Evolutionary conservation across 1,140 invertebrate species (phyloP), one percentile per base, ranked within the genome.

Genomic region (Heliothis subflexa): DNA sequence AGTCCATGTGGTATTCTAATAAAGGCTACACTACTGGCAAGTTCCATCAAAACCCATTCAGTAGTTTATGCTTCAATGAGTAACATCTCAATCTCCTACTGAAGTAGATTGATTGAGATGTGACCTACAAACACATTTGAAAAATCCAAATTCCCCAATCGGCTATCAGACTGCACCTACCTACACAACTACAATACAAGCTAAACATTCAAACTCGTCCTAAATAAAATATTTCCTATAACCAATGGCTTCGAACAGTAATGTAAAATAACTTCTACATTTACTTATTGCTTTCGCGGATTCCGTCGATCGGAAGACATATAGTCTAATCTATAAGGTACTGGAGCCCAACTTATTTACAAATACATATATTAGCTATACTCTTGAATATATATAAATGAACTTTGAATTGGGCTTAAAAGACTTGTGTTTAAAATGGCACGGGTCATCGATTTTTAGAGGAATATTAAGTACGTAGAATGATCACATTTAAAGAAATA

Each of bases 271-370:
- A 81, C 71, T 66, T 85, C 76, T 85, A 86, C 55, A 85, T 79
- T 82, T 85, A 86, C 64, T 84, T 88, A 88, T 88, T 88, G 86
- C 86, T 88, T 83, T 82, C 55, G 57, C 71, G 78, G 83, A 70
- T 84, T 85, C 76, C 83, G 78, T 82, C 49, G 82, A 45, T 78
- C 81, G 86, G 86, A 88, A 88, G 86, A 88, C 86, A 77, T 81
- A 59, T 78, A 64, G 79, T 79, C 80, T 83, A 80, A 80, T 78
- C 81, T 75, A 75, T 62, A 61, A 73, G 55, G 40, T 73, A 73
- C 71, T 73, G 28, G 13, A 47, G 55, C 59, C 55, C 70, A 73
- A 33, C 62, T 68, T 12, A 59, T 78, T 59, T 75, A 81, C 70
- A 78, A 72, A 81, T 76, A 72, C 57, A 70, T 55, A 55, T 54